Evolutionary conservation across 2,797 vertebrate species (phyloP).

Genomic region (Apogon hyalosoma): DNA sequence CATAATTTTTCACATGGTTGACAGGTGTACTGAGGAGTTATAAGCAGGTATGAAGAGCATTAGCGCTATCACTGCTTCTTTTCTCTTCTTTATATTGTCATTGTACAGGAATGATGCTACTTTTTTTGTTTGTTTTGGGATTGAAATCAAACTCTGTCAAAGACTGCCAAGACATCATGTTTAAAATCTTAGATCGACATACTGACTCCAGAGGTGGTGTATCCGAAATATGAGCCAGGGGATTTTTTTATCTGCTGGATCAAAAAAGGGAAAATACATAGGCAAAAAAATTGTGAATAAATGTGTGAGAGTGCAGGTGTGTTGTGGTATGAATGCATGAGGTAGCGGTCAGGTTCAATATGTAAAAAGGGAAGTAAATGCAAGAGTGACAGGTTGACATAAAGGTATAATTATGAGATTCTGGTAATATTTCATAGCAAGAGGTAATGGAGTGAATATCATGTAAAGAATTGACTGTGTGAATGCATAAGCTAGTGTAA

Average conservation of each 20-base stretch:
- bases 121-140: conserved; percentile 23
- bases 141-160: conserved; percentile 25
- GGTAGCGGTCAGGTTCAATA: neutral
- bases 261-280: conserved; percentile 1
- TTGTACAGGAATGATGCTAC: conserved; percentile 19
- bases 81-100: conserved; percentile 15
- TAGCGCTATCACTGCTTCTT: conserved; percentile 3
- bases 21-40: neutral
- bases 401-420: too few relatives aligned
- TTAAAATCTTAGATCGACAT: conserved; percentile 21
- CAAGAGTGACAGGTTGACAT: neutral
- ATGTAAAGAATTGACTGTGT: neutral
- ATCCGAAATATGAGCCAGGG: conserved; percentile 12
- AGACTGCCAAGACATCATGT: conserved; percentile 5
- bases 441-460: neutral
- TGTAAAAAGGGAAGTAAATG: neutral
- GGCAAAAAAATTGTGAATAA: neutral
- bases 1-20: neutral
- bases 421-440: neutral
- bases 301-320: neutral
- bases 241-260: conserved; percentile 5
- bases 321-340: neutral
- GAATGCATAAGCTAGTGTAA: neutral
- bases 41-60: neutral
- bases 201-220: conserved; percentile 17